Evolutionary conservation across 2,888 invertebrate species (phyloP).

Genomic region (Tortrix viridana): DNA sequence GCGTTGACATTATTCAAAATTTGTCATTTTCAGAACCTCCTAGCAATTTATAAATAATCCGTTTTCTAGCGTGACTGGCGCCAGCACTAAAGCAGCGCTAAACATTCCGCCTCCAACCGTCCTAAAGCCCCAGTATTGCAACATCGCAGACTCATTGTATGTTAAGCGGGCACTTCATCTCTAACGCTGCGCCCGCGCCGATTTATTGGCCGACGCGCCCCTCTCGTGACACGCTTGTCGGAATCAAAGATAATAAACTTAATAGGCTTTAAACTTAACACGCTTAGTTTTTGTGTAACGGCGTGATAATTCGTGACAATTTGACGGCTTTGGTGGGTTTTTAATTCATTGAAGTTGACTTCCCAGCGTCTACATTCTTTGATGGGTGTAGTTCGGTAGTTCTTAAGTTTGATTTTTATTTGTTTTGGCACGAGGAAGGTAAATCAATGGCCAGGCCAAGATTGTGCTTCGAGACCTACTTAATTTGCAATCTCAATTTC

Average conservation of each 20-base stretch:
- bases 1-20: neutral
- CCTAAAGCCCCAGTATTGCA: slow-evolving; percentile 68
- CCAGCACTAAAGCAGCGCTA: slow-evolving; percentile 46
- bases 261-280: slow-evolving; percentile 35
- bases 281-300: slow-evolving; percentile 13
- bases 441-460: no score
- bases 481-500: no score
- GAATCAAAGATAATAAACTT: slow-evolving; percentile 37
- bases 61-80: slow-evolving; percentile 46
- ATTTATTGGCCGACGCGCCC: slow-evolving; percentile 80
- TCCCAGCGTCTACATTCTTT: no score
- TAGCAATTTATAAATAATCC: slow-evolving; percentile 18
- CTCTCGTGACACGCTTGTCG: slow-evolving; percentile 61
- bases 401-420: no score
- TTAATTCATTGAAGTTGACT: no score
- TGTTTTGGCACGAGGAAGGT: no score
- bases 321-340: neutral
- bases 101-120: slow-evolving; percentile 50
- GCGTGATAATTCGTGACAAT: neutral
- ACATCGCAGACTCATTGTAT: slow-evolving; percentile 78
- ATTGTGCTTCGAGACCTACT: no score
- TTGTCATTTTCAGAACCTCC: neutral
- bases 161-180: slow-evolving; percentile 82
- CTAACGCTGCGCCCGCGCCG: slow-evolving; percentile 68
- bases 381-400: no score